phyloP scores from a whole-genome alignment of 2,888 invertebrate genomes.

The Drosophila prolongata region DNA sequence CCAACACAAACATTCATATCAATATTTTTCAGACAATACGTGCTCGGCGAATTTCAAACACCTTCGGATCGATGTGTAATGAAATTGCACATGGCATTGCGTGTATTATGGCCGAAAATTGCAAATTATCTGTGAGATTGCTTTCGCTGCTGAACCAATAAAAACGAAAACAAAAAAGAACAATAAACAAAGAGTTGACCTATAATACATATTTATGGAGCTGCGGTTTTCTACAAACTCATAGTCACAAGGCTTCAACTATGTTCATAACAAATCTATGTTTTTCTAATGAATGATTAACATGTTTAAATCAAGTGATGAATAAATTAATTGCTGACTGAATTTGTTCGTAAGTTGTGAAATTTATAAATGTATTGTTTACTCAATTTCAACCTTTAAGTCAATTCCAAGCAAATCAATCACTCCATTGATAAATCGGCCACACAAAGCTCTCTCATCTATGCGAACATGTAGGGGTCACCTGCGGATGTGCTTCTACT shows the following conservation, averaged over 20 bases:
- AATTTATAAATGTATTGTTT: no score
- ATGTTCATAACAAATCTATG: no score
- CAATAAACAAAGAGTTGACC: background rate
- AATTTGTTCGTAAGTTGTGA: no score
- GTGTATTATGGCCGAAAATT: conserved; percentile 17
- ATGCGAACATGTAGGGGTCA: conserved; percentile 6
- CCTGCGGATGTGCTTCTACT: conserved; percentile 7
- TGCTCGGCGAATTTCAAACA: conserved; percentile 20
- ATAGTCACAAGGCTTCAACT: no score
- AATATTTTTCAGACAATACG: conserved; percentile 54
- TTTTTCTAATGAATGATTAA: no score
- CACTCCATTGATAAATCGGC: background rate
- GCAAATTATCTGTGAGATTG: conserved; percentile 14
- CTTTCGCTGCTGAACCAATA: background rate
- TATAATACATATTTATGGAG: background rate
- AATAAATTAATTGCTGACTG: no score
- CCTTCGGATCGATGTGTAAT: conserved; percentile 26
- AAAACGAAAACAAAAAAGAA: background rate
- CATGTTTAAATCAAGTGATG: no score
- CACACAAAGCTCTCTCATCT: background rate
- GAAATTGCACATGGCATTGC: conserved; percentile 24
- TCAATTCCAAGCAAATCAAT: no score
- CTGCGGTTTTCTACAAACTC: no score
- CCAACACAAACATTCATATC: conserved; percentile 18
- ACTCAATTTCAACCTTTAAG: no score